A percentile compares a stretch with the other conserved stretches of the same genome.
These are phyloP conservation scores for Cerceris rybyensis DNA, from an alignment of 2,888 invertebrate species.

Conservation along the genomic window DNA sequence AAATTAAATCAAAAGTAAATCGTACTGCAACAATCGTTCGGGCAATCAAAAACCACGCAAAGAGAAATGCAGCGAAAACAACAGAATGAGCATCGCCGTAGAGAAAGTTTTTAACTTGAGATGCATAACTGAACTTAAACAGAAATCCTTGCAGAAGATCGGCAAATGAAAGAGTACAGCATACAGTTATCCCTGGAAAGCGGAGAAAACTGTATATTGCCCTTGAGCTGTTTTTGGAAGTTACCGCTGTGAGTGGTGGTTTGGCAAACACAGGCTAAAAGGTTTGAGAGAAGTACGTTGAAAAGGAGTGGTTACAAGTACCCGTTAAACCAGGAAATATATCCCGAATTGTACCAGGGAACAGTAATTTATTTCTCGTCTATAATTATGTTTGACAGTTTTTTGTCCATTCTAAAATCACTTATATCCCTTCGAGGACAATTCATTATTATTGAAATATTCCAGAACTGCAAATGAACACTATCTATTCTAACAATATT, in stretches of 20 bases:
- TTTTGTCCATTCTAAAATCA: neutral
- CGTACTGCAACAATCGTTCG: neutral
- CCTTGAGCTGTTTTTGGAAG: slow-evolving; percentile 48
- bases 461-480: no score
- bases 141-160: slow-evolving; percentile 15
- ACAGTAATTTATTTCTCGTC: slow-evolving; percentile 61
- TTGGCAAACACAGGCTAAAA: slow-evolving; percentile 58
- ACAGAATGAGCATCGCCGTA: neutral
- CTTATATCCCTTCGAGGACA: no score
- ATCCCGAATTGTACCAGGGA: slow-evolving; percentile 53
- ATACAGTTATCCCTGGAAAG: slow-evolving; percentile 43
- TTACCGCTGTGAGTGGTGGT: slow-evolving; percentile 21
- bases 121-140: neutral
- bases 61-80: neutral
- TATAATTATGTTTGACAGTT: slow-evolving; percentile 40
- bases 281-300: slow-evolving; percentile 46
- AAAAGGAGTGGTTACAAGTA: slow-evolving; percentile 54
- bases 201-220: slow-evolving; percentile 16
- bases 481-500: no score
- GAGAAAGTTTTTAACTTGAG: neutral
- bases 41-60: neutral
- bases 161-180: slow-evolving; percentile 27
- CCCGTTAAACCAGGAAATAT: slow-evolving; percentile 59
- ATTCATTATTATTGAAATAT: no score
- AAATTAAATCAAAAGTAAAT: neutral